Evolutionary conservation across 2,113 vertebrate species (phyloP).

Genomic region (Castor canadensis): DNA sequence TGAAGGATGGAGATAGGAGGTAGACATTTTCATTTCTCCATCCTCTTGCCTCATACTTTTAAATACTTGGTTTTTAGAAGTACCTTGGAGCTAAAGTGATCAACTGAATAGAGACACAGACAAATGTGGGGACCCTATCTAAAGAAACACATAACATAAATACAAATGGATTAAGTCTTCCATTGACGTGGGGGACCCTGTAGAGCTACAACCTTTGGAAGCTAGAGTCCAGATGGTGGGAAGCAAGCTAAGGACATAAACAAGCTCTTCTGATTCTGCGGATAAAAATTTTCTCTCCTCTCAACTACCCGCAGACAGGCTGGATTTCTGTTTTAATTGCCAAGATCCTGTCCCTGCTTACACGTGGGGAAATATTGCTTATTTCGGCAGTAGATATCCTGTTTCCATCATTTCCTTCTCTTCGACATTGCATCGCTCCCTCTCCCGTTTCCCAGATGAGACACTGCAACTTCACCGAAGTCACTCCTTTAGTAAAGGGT

Average conservation of each 20-base stretch:
- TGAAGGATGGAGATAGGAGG: neutral
- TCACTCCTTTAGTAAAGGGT: neutral
- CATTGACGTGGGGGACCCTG: neutral
- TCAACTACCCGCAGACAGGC: neutral
- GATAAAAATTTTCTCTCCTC: neutral
- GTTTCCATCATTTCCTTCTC: neutral
- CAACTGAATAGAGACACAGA: neutral
- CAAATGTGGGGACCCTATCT: neutral
- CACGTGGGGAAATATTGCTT: neutral
- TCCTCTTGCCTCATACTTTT: neutral
- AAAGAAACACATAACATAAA: neutral
- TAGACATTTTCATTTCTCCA: neutral
- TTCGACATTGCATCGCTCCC: neutral
- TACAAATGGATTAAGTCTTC: neutral
- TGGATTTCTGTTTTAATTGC: neutral
- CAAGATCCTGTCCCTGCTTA: neutral
- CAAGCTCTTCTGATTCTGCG: neutral
- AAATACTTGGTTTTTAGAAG: neutral
- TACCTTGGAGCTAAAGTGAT: neutral
- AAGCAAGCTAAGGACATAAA: neutral
- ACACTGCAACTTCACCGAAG: neutral
- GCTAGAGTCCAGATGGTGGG: neutral
- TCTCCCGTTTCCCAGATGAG: neutral
- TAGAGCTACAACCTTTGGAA: neutral
- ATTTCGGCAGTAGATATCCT: neutral